These are phyloP conservation scores for Merluccius polli DNA, from an alignment of 2,797 vertebrate genomes.

Conservation along the genomic window DNA sequence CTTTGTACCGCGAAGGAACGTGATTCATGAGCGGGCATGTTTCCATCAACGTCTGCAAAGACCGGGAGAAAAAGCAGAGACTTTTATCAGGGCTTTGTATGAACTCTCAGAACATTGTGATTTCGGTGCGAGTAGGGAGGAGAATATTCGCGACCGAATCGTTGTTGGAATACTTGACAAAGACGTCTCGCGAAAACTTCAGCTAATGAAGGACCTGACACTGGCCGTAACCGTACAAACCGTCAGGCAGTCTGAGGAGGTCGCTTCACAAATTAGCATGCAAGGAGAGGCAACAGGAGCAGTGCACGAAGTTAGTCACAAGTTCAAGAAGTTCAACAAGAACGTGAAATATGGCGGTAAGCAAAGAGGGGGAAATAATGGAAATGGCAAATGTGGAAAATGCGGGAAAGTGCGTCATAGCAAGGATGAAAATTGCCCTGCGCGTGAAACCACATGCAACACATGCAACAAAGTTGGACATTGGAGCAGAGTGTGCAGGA, in stretches of 20 bases:
- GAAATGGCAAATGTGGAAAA: background rate
- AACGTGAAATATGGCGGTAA: background rate
- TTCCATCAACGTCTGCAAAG: background rate
- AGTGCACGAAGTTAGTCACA: background rate
- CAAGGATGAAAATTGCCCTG: too few relatives aligned
- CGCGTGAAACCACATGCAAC: too few relatives aligned
- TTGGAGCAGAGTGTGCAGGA: too few relatives aligned
- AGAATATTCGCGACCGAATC: background rate
- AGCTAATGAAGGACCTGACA: background rate
- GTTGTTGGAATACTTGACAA: background rate
- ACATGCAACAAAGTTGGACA: too few relatives aligned
- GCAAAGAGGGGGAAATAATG: background rate
- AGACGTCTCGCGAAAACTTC: background rate
- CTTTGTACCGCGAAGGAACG: background rate
- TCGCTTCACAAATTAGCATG: background rate
- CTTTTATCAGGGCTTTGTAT: conserved; percentile 18
- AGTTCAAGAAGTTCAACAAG: background rate
- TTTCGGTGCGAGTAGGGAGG: conserved; percentile 3
- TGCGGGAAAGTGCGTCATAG: too few relatives aligned
- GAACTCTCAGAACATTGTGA: conserved; percentile 24
- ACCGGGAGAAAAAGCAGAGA: conserved; percentile 13
- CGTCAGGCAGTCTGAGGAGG: background rate
- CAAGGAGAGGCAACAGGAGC: background rate
- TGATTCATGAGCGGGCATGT: background rate
- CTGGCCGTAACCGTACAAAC: background rate